A percentile compares a stretch with the other conserved stretches of the same genome.
Conservation (phyloP, 2,797 vertebrate genomes). For the Phylloscopus collybita region DNA sequence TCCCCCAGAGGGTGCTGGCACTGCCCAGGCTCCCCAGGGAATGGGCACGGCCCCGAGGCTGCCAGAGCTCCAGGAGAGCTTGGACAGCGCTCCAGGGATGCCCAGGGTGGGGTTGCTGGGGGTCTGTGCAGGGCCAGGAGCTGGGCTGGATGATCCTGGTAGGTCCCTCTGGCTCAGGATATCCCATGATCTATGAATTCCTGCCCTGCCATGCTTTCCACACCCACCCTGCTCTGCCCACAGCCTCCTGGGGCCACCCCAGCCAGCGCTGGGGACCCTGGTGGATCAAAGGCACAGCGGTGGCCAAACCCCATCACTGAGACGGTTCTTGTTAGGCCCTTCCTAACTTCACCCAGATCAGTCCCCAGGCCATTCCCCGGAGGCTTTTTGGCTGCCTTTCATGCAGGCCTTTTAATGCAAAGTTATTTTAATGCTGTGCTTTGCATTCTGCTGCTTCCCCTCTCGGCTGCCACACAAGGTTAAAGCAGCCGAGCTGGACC, state of each 20-base stretch:
- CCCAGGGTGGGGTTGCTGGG: neutral
- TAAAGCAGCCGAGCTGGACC: neutral
- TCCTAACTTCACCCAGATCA: neutral
- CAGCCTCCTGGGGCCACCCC: neutral
- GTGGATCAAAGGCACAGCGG: rapidly evolving
- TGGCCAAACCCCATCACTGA: neutral
- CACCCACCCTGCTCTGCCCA: rapidly evolving
- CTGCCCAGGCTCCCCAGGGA: neutral
- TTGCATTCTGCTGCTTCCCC: neutral
- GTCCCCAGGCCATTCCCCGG: neutral
- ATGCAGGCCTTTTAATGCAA: neutral
- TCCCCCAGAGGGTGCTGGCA: neutral
- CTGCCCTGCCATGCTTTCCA: neutral
- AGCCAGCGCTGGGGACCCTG: rapidly evolving
- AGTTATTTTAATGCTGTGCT: neutral
- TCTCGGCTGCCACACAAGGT: neutral
- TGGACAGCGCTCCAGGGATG: neutral
- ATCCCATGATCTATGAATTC: neutral
- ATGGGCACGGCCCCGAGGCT: neutral
- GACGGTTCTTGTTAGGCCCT: rapidly evolving
- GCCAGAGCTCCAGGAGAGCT: neutral
- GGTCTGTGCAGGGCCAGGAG: rapidly evolving
- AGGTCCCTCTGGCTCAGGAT: neutral
- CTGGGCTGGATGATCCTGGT: rapidly evolving
- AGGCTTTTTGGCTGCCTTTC: neutral